Base-by-base conservation (phyloP, 2,888 invertebrate genomes). In the Maniola hyperantus region DNA sequence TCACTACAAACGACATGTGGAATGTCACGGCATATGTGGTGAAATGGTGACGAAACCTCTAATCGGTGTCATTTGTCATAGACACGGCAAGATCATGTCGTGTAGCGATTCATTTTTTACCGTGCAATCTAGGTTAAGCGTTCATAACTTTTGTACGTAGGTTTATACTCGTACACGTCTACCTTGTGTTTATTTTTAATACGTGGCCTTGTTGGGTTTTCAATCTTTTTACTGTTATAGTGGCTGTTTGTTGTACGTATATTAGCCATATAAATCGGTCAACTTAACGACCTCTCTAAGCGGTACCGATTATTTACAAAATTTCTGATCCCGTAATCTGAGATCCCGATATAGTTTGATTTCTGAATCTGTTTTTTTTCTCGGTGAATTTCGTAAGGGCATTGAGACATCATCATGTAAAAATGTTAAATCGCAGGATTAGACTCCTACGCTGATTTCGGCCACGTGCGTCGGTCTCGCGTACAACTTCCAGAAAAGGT, bases 81-180 rank as follows among this genome's bases (percentile, higher is more conserved):
- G 61, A 66, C 64, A 66, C 65, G 59, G 63, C 66, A 64, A 70
- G 62, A 66, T 66, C 61, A 44, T 58, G 68, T 58, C 57, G 60
- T 36, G 48, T n/a, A 39, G 44, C 65, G 65, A 50, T 66, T 58
- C 66, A 57, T 63, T 60, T 68, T 65, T 58, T 61, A 46, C 46
- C 44, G 48, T 69, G 64, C 66, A 67, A 76, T 75, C 74, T 75
- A 70, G 77, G 75, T 73, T 75, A 76, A 74, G 71, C 73, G 74
- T 73, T 73, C 72, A 73, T 74, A 77, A 74, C 75, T 77, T 59
- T 76, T 75, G 60, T 68, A 61, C 65, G 63, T 69, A 76, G 73
- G 72, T 74, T 71, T 67, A 69, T 69, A 71, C 18, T 18, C 18
- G 48, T 15, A 48, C 71, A 68, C 63, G 69, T 72, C 72, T 69